These are phyloP conservation scores for Lasiurus cinereus DNA, from an alignment of 2,113 vertebrate species.

Conservation along the genomic window DNA sequence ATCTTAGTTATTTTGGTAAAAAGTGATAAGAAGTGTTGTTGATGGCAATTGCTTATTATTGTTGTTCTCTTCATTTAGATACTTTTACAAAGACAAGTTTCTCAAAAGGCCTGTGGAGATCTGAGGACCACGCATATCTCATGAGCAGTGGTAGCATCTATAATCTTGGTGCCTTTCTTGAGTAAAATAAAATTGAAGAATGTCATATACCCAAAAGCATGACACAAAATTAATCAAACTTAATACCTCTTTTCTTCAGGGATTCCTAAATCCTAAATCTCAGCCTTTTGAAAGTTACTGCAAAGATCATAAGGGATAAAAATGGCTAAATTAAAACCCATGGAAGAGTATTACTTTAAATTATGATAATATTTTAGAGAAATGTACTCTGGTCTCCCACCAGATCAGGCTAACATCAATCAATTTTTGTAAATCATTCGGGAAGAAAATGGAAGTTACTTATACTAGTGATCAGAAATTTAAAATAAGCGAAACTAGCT, in stretches of 20 bases:
- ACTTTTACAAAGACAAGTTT: constrained; percentile 53
- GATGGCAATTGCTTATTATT: constrained; percentile 30
- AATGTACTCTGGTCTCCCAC: constrained; percentile 65
- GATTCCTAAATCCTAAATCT: constrained; percentile 64
- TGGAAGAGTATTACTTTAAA: constrained; percentile 79
- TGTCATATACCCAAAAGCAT: constrained; percentile 55
- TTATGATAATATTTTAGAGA: constrained; percentile 84
- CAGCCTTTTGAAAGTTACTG: constrained; percentile 75
- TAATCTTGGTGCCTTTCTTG: constrained; percentile 57
- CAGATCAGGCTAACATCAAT: constrained; percentile 67
- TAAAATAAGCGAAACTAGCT: constrained; percentile 38
- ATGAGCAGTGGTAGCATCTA: background rate
- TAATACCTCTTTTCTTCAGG: constrained; percentile 73
- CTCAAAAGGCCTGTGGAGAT: background rate
- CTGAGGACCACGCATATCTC: background rate
- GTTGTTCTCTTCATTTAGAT: constrained; percentile 2
- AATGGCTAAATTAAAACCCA: constrained; percentile 70
- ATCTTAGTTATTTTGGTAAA: background rate
- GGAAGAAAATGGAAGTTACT: constrained; percentile 61
- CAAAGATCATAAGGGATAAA: constrained; percentile 80
- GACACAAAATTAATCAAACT: constrained; percentile 77
- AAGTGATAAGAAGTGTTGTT: background rate
- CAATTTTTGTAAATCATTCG: constrained; percentile 70
- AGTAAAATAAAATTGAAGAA: constrained; percentile 69
- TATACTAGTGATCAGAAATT: constrained; percentile 47